A percentile compares a stretch with the other conserved stretches of the same genome.
phyloP scores from a whole-genome alignment of 2,113 vertebrate species.

The Mellivora capensis region DNA sequence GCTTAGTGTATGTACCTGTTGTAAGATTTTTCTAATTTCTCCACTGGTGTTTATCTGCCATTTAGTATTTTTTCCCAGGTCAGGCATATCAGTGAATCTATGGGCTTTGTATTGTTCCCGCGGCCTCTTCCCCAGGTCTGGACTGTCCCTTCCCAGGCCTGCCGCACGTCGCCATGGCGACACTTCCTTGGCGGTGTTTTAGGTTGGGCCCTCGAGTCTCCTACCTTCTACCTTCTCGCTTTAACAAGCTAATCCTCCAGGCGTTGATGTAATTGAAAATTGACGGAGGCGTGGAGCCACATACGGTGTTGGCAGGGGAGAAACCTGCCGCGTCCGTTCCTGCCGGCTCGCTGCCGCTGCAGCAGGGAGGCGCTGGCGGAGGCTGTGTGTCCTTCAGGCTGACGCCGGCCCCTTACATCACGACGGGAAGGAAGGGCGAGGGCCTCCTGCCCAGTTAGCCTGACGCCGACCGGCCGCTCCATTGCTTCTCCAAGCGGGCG shows the following conservation, averaged over 20 bases:
- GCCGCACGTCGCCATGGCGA: neutral
- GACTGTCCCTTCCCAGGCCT: neutral
- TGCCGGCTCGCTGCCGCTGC: neutral
- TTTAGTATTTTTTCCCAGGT: neutral
- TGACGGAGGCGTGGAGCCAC: neutral
- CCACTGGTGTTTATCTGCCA: neutral
- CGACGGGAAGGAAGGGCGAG: neutral
- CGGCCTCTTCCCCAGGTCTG: accelerated
- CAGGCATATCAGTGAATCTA: neutral
- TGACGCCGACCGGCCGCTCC: neutral
- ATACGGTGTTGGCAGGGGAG: neutral
- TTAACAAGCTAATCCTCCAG: neutral
- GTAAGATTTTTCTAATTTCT: neutral
- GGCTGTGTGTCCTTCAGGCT: neutral
- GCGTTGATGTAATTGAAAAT: neutral
- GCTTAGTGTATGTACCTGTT: neutral
- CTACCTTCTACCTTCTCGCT: neutral
- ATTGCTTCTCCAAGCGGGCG: neutral
- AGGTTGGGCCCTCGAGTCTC: neutral
- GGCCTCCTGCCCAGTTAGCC: neutral
- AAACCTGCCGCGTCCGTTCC: neutral
- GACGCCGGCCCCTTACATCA: neutral
- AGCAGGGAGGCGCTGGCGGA: neutral
- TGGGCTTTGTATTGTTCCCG: neutral
- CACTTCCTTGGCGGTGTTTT: neutral